These are phyloP conservation scores for Diadema setosum DNA, from an alignment of 35 echinoderm and acorn worm genomes.

Conservation along the genomic window DNA sequence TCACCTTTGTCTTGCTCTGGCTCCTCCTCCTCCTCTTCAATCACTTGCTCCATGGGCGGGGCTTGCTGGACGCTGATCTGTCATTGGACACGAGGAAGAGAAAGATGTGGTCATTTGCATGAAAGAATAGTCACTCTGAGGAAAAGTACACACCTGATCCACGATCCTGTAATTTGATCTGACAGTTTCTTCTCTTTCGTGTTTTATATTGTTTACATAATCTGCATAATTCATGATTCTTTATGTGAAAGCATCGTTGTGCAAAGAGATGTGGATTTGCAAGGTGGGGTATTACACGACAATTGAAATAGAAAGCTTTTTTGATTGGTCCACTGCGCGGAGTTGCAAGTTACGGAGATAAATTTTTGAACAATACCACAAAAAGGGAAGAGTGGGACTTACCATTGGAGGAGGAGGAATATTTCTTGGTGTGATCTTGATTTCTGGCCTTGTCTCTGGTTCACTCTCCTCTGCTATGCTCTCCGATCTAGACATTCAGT, in stretches of 20 bases:
- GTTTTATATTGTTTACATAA: no score
- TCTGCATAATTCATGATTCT: no score
- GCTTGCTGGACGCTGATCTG: conserved; percentile 83
- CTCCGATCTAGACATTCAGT: conserved; percentile 3
- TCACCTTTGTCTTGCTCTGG: background rate
- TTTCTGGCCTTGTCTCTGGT: background rate
- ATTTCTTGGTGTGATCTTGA: background rate
- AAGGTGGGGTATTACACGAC: no score
- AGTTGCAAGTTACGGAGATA: no score
- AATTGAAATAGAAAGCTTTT: no score
- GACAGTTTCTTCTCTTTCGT: no score
- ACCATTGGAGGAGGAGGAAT: background rate
- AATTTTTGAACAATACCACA: no score
- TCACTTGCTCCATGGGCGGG: conserved; percentile 36
- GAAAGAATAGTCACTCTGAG: background rate
- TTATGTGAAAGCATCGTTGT: no score
- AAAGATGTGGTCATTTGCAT: no score
- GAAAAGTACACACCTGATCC: background rate
- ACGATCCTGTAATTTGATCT: background rate
- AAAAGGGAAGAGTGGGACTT: no score
- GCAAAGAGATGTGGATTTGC: no score
- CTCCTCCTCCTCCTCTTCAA: conserved; percentile 62
- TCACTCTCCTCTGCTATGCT: conserved; percentile 11
- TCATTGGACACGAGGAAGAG: background rate
- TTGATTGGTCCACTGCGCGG: no score